Evolutionary conservation across 2,797 vertebrate species (phyloP), one percentile per base, ranked within the genome.

Genomic region (Tapirus indicus): DNA sequence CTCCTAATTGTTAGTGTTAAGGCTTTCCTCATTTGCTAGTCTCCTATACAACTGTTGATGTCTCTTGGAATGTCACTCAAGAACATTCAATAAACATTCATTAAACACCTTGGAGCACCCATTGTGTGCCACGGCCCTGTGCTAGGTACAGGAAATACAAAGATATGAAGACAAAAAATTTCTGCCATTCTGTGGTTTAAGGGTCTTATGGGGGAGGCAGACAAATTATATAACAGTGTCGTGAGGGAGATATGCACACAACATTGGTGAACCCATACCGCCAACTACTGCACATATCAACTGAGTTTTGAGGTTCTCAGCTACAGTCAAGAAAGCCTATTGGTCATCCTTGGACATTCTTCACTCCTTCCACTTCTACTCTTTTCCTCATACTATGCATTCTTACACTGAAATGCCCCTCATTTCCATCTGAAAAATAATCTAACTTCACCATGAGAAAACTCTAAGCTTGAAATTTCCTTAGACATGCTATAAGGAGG

Each of bases 81-180:
- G 60, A 84, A 66, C 29, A 60, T 11, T 84, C 64, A 72, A n/a
- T 21, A 80, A 41, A 95, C 41, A 27, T 56, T 52, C 32, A 27
- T 6, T 12, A 44, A 92, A 54, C 18, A 49, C 29, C 52, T 83
- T 4, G 49, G n/a, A 52, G 44, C 32, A 58, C 13, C 27, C 17
- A 52, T 4, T 6, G 25, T n/a, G 29, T 49, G 1, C 38, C 25
- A 17, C 9, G 38, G n/a, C 20, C 17, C 29, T 62, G 20, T 21
- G 5, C 16, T 72, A 56, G 35, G 21, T 78, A 11, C 16, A 82
- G 20, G 38, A 80, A 83, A 71, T 35, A 93, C 12, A 78, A 66
- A 94, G 66, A 17, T 9, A 82, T 5, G 38, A 72, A 68, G 60
- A 80, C 41, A 82, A 91, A 91, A 96, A 80, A 62, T 38, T 72